A percentile compares a stretch with the other conserved stretches of the same genome.
phyloP scores from a whole-genome alignment of 2,888 invertebrate genomes.

The Leptopilina syphax region DNA sequence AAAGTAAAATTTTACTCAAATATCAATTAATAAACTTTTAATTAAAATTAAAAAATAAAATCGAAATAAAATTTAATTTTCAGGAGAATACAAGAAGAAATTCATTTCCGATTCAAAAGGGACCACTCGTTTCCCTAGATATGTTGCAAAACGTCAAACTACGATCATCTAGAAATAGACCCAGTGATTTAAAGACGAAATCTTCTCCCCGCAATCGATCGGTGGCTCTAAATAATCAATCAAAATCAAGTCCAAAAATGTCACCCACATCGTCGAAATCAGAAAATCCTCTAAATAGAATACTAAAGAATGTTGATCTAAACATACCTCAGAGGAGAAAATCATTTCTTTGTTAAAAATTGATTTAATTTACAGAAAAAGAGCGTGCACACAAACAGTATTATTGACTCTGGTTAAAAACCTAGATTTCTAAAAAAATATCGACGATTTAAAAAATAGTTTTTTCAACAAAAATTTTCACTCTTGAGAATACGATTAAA shows the following conservation, averaged over 20 bases:
- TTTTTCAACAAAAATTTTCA: too few relatives aligned
- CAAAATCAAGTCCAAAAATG: conserved; percentile 57
- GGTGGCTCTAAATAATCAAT: conserved; percentile 53
- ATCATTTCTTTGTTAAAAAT: neutral
- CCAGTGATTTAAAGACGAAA: conserved; percentile 56
- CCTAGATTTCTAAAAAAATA: neutral
- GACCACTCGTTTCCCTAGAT: conserved; percentile 71
- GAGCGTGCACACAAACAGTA: too few relatives aligned
- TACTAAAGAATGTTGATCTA: conserved; percentile 64
- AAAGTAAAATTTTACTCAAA: too few relatives aligned
- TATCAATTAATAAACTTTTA: neutral
- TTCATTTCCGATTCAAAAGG: conserved; percentile 57
- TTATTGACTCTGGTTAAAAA: conserved; percentile 18
- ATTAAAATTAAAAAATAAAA: neutral
- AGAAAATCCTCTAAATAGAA: conserved; percentile 61
- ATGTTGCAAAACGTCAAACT: conserved; percentile 74
- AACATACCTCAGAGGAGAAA: conserved; percentile 58
- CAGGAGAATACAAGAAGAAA: conserved; percentile 63
- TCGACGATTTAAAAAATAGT: conserved; percentile 6
- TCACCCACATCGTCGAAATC: conserved; percentile 64
- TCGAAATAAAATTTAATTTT: conserved; percentile 40
- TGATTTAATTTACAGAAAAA: too few relatives aligned
- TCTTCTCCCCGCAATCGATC: conserved; percentile 65
- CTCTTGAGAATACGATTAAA: too few relatives aligned
- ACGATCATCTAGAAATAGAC: conserved; percentile 66